A percentile compares a stretch with the other conserved stretches of the same genome.
phyloP scores from a whole-genome alignment of 2,888 invertebrate genomes.

The Tholera decimalis region DNA sequence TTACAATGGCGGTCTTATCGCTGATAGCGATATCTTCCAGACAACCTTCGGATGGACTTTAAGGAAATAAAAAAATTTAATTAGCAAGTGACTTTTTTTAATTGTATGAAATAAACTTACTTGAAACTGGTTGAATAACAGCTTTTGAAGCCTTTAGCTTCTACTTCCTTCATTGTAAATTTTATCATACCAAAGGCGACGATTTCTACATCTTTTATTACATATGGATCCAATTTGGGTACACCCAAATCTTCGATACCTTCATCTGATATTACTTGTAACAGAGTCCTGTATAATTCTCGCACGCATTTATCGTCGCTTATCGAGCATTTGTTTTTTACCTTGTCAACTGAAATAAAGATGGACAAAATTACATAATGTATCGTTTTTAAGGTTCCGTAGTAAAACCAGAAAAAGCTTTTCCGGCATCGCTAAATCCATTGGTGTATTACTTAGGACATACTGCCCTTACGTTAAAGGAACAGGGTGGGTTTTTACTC shows the following conservation, averaged over 20 bases:
- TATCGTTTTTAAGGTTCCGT: background rate
- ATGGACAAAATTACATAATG: background rate
- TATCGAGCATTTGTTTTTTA: slow-evolving; percentile 33
- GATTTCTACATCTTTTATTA: slow-evolving; percentile 9
- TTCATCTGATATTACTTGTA: slow-evolving; percentile 20
- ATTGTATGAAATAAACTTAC: slow-evolving; percentile 46
- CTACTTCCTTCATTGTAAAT: slow-evolving; percentile 20
- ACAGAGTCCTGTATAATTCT: background rate
- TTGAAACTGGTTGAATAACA: slow-evolving; percentile 19
- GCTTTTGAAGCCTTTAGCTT: slow-evolving; percentile 42
- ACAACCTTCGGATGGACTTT: too few species aligned
- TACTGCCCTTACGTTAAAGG: too few species aligned
- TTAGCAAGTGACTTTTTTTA: too few species aligned
- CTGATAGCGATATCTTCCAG: too few species aligned
- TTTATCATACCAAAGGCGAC: slow-evolving; percentile 40
- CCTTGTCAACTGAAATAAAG: slow-evolving; percentile 37
- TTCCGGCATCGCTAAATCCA: too few species aligned
- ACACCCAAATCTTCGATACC: slow-evolving; percentile 44
- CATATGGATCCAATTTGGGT: slow-evolving; percentile 42
- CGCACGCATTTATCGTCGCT: slow-evolving; percentile 28
- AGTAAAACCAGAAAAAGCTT: too few species aligned
- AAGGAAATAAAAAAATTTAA: too few species aligned
- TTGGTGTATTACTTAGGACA: too few species aligned
- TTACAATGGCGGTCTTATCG: too few species aligned
- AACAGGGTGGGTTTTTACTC: too few species aligned